Conservation (phyloP, 2,113 vertebrate species). For the Procavia capensis region DNA sequence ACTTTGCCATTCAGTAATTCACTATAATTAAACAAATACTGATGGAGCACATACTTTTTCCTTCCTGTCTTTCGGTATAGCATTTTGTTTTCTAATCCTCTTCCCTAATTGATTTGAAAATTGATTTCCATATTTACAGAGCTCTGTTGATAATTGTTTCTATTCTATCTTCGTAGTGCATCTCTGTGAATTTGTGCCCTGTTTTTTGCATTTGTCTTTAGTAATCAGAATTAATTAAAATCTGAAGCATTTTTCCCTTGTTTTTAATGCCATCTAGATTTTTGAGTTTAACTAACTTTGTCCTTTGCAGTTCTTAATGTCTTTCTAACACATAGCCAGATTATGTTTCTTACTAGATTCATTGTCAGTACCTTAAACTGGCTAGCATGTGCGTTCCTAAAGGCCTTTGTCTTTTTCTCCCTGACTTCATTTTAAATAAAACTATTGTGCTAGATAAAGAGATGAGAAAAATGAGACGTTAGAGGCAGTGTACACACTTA, state of each 20-base stretch:
- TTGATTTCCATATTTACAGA: conserved; percentile 31
- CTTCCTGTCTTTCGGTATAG: not conserved
- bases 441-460: not conserved
- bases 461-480: not conserved
- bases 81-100: conserved; percentile 52
- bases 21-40: conserved; percentile 49
- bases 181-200: conserved; percentile 24
- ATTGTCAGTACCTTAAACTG: not conserved
- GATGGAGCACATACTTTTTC: not conserved
- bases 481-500: not conserved
- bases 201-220: conserved; percentile 45
- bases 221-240: conserved; percentile 53
- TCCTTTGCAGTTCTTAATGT: not conserved
- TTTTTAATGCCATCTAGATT: conserved; percentile 1
- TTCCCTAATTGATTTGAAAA: conserved; percentile 54
- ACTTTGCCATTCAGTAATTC: conserved; percentile 45
- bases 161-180: conserved; percentile 2
- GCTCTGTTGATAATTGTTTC: conserved; percentile 20
- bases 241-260: not conserved
- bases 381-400: not conserved
- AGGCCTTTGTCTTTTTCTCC: not conserved
- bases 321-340: not conserved
- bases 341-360: not conserved
- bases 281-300: not conserved
- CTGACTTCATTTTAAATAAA: not conserved